Base-by-base conservation (phyloP, 2,797 vertebrate genomes). In the Sebastes baramenuke region DNA sequence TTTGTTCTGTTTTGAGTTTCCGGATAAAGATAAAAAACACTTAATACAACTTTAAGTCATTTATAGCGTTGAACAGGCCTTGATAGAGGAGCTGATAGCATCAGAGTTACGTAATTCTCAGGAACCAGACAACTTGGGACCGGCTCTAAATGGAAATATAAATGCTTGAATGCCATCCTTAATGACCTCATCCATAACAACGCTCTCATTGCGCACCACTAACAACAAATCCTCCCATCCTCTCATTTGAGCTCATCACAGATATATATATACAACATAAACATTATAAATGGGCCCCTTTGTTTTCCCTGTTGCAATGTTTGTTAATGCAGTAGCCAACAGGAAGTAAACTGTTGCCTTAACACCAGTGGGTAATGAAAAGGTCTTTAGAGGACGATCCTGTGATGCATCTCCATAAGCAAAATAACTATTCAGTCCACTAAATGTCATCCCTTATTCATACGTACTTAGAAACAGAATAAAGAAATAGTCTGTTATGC, bases 131-230 rank as follows among this genome's bases (percentile, higher is more conserved):
- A 29, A 67, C 70, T 27, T 68, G 54, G 16, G 8, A 66, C 29
- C 72, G 7, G 56, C 36, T 78, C 42, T 52, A 55, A 79, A 84
- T 67, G 52, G 29, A 76, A 16, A 46, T 14, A 4, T 20, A 49
- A 64, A 88, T 66, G 42, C 20, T 69, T 25, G 8, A 75, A 25
- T 77, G 42, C 58, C 20, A 73, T 60, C 14, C 27, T 20, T 77
- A 67, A 56, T 73, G 60, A 71, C 27, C 49, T 82, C 42, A 71
- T 68, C 32, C 52, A 70, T 71, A 62, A 52, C 11, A 36, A 36
- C 24, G 64, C 2, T 67, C n/a, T 74, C 32, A 24, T 42, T 65
- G 56, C 25, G 55, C 32, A 30, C 20, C 1, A 8, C 68, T 10
- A 52, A 30, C 55, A 71, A 60, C 56, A 58, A 60, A 73, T 46